Evolutionary conservation across 2,888 invertebrate species (phyloP), one percentile per base, ranked within the genome.

Genomic region (Tetheella fluctuosa): DNA sequence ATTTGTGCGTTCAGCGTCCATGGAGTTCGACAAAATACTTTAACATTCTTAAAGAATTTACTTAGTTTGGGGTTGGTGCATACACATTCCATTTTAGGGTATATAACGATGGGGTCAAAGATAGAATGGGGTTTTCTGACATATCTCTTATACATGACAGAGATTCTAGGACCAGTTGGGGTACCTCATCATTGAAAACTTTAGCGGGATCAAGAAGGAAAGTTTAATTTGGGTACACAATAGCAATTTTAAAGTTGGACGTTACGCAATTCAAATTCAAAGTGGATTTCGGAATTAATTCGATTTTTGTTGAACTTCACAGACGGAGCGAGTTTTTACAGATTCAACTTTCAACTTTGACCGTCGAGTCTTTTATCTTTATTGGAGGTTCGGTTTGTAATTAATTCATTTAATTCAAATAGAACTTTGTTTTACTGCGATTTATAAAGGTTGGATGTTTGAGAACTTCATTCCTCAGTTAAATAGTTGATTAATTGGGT

Each of bases 251-350:
- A 80, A 88, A 88, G 83, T 89, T 86, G 68, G 70, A 73, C 78
- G 77, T 85, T 84, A 82, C 80, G 76, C 78, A 82, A 84, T 85
- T 84, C 82, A 81, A 77, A 89, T 86, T 83, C 82, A 80, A 86
- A 88, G 83, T 83, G 80, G 83, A 86, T 88, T 88, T 84, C 72
- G 70, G 81, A 85, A 85, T 88, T 89, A 86, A 89, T 88, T 88
- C 83, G 77, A 85, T 86, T 87, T 85, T 84, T 84, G 79, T 82
- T 74, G 72, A 86, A 88, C 81, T 88, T 86, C 61, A 73, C 79
- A 83, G 86, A 85, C 86, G 69, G 39, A 39, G 76, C 64, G 67
- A 73, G 69, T 79, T 84, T 82, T 85, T 84, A 80, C 68, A 73
- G 75, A 79, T 80, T 83, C 76, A 76, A 77, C 76, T 80, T 83